Conservation (phyloP, 2,797 vertebrate genomes). For the Petrocephalus sullivani region DNA sequence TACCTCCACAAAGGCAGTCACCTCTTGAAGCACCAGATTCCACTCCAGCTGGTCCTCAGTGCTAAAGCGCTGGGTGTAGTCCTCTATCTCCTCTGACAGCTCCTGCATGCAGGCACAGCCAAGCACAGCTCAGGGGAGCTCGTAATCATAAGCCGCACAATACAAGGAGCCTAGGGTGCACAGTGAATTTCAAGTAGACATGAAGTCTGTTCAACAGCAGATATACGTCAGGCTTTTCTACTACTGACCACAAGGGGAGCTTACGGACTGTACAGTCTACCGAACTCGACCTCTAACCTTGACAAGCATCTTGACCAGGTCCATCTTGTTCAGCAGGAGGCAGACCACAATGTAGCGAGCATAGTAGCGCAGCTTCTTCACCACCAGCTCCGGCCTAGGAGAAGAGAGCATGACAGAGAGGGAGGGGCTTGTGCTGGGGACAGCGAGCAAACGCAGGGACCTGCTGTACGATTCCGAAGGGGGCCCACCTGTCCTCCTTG, state of each 20-base stretch:
- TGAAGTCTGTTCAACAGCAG: background rate
- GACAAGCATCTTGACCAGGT: slow-evolving; percentile 92
- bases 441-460: background rate
- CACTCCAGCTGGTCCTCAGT: slow-evolving; percentile 96
- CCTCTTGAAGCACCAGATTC: slow-evolving; percentile 95
- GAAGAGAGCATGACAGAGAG: slow-evolving; percentile 16
- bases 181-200: background rate
- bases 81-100: slow-evolving; percentile 94
- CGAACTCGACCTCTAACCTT: slow-evolving; percentile 69
- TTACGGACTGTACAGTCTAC: background rate
- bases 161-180: background rate
- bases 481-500: slow-evolving; percentile 88
- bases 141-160: background rate
- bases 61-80: slow-evolving; percentile 94
- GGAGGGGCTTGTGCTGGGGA: background rate
- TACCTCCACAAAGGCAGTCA: slow-evolving; percentile 94
- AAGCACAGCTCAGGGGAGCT: background rate
- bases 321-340: slow-evolving; percentile 98
- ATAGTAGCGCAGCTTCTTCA: slow-evolving; percentile 96
- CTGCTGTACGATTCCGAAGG: no score
- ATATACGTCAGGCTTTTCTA: background rate
- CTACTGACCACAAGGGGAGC: background rate
- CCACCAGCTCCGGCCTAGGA: slow-evolving; percentile 86
- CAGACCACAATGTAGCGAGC: slow-evolving; percentile 98
- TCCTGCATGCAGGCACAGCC: slow-evolving; percentile 63